Evolutionary conservation across 2,113 vertebrate species (phyloP).

Genomic region (Nematolebias whitei): DNA sequence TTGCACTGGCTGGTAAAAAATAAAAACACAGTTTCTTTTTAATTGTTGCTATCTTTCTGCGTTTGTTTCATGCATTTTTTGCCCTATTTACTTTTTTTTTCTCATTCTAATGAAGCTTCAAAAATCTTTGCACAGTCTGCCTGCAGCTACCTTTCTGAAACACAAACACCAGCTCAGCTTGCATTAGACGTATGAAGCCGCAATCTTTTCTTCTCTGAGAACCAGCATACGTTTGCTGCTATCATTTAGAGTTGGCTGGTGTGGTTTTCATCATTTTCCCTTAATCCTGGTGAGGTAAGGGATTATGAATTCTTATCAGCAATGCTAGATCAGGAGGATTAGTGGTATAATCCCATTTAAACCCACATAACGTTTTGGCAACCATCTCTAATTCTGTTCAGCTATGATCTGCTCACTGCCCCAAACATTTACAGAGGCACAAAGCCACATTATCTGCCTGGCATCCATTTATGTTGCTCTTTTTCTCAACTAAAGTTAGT

Average conservation of each 20-base stretch:
- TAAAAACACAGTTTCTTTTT: constrained; percentile 9
- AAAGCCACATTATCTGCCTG: constrained; percentile 42
- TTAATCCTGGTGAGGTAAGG: constrained; percentile 62
- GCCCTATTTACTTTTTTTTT: constrained; percentile 38
- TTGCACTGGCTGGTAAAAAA: background rate
- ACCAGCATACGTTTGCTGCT: constrained; percentile 15
- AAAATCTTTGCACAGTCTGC: constrained; percentile 39
- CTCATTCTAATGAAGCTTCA: constrained; percentile 49
- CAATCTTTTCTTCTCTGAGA: constrained; percentile 8
- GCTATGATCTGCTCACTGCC: constrained; percentile 47
- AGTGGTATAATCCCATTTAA: constrained; percentile 69
- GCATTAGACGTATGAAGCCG: constrained; percentile 11
- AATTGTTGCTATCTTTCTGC: constrained; percentile 8
- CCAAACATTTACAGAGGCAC: constrained; percentile 54
- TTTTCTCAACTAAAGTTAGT: constrained; percentile 29
- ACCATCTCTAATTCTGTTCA: constrained; percentile 59
- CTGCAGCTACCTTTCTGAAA: constrained; percentile 37
- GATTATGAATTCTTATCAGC: constrained; percentile 68
- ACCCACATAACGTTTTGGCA: constrained; percentile 60
- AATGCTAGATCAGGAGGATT: constrained; percentile 73
- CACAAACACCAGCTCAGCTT: constrained; percentile 23
- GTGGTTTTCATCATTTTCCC: constrained; percentile 45
- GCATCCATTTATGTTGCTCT: constrained; percentile 31
- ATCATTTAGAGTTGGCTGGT: constrained; percentile 51
- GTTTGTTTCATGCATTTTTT: constrained; percentile 23